phyloP scores from a whole-genome alignment of 2,797 vertebrate species.

The Heliangelus exortis region DNA sequence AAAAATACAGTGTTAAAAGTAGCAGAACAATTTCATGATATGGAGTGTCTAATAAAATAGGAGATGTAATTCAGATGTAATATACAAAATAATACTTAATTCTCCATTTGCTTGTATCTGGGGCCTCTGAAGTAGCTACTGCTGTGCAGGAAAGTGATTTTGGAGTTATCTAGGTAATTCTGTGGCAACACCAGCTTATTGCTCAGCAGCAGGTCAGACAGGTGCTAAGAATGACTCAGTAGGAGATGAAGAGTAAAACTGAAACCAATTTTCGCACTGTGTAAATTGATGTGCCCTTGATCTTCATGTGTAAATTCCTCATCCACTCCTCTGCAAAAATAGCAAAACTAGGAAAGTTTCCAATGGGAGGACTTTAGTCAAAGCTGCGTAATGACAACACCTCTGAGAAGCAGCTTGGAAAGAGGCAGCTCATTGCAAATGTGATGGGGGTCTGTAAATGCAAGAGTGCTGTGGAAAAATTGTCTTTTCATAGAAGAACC shows the following conservation, averaged over 20 bases:
- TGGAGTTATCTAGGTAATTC: background rate
- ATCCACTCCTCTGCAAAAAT: background rate
- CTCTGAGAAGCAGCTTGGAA: background rate
- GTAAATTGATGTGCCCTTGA: background rate
- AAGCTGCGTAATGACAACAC: background rate
- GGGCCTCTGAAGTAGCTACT: background rate
- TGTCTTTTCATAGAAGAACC: background rate
- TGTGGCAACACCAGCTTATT: background rate
- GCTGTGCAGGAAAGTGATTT: background rate
- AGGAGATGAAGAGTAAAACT: background rate
- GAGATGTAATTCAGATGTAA: background rate
- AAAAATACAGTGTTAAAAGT: background rate
- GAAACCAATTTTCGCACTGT: background rate
- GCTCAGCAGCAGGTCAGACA: background rate
- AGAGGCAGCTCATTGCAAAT: background rate
- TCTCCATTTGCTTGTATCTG: background rate
- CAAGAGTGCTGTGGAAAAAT: background rate
- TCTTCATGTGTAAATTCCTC: background rate
- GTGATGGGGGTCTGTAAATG: background rate
- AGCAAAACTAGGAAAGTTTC: background rate
- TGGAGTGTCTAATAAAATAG: background rate
- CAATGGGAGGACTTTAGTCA: background rate
- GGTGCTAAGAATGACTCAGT: background rate
- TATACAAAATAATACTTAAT: background rate
- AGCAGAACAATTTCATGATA: background rate